Percentiles rank a stretch among this genome's conserved stretches.
Conservation (phyloP, 2,113 vertebrate species). For the Zosterops lateralis region DNA sequence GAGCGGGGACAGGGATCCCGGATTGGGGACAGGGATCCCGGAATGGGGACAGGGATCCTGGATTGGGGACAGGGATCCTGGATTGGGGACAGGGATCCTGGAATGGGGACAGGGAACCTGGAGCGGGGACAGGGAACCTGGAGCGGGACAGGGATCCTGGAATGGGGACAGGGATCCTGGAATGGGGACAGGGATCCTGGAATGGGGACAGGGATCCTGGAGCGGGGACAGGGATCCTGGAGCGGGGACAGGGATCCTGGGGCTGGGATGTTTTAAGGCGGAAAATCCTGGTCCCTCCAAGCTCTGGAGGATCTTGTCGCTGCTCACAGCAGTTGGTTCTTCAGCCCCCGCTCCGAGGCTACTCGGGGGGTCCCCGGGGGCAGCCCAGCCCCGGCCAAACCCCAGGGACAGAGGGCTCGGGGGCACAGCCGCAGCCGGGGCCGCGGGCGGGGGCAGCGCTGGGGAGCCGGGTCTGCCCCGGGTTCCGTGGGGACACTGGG, state of each 20-base stretch:
- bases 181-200: no score
- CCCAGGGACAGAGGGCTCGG: background rate
- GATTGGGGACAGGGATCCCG: background rate
- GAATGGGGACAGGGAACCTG: background rate
- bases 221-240: background rate
- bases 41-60: background rate
- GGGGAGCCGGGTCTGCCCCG: background rate
- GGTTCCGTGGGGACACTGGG: background rate
- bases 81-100: no score
- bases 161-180: background rate
- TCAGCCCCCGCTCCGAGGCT: background rate
- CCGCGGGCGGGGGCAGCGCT: background rate
- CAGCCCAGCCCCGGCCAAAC: fast-evolving
- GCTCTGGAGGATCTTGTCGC: background rate
- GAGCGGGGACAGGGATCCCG: background rate
- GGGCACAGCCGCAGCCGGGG: background rate
- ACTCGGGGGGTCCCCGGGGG: fast-evolving
- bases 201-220: no score
- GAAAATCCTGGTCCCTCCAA: background rate
- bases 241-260: no score
- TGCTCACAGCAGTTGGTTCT: background rate
- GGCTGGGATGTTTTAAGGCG: background rate
- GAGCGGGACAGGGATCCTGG: no score
- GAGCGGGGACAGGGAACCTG: no score
- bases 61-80: no score